Evolutionary conservation across 1,140 invertebrate species (phyloP).

Genomic region (Dinoponera quadriceps): DNA sequence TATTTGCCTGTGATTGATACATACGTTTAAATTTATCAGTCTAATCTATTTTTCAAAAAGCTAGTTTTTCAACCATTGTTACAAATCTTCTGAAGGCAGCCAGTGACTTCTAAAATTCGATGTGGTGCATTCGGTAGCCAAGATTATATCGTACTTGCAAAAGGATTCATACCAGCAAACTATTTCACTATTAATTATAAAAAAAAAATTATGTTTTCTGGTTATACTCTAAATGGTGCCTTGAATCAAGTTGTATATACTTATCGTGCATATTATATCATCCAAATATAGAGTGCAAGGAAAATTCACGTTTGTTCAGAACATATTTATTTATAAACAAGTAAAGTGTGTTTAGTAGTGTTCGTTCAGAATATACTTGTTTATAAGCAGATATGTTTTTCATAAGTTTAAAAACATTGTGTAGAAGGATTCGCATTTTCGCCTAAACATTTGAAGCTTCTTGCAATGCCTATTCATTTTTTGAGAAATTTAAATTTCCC

Average conservation of each 20-base stretch:
- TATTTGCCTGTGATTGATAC: no score
- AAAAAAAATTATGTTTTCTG: constrained; percentile 53
- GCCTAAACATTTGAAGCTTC: constrained; percentile 28
- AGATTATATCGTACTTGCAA: not conserved
- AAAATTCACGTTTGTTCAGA: constrained; percentile 26
- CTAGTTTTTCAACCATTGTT: no score
- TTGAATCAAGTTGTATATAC: constrained; percentile 55
- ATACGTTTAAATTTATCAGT: no score
- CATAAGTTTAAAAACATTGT: constrained; percentile 22
- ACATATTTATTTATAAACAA: constrained; percentile 23
- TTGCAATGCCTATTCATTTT: not conserved
- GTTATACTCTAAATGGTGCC: constrained; percentile 63
- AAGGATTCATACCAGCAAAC: not conserved
- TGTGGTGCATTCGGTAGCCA: not conserved
- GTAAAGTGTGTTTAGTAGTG: no score
- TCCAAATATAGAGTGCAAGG: constrained; percentile 32
- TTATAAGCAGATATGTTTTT: constrained; percentile 42
- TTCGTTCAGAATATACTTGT: constrained; percentile 16
- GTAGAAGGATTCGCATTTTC: constrained; percentile 20
- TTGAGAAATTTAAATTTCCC: constrained; percentile 35
- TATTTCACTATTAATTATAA: constrained; percentile 29
- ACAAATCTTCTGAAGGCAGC: constrained; percentile 11
- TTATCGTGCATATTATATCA: constrained; percentile 38
- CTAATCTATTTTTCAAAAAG: no score
- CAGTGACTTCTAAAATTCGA: constrained; percentile 21